These are phyloP conservation scores for Gymnogyps californianus DNA, from an alignment of 2,113 vertebrate genomes.

Conservation along the genomic window DNA sequence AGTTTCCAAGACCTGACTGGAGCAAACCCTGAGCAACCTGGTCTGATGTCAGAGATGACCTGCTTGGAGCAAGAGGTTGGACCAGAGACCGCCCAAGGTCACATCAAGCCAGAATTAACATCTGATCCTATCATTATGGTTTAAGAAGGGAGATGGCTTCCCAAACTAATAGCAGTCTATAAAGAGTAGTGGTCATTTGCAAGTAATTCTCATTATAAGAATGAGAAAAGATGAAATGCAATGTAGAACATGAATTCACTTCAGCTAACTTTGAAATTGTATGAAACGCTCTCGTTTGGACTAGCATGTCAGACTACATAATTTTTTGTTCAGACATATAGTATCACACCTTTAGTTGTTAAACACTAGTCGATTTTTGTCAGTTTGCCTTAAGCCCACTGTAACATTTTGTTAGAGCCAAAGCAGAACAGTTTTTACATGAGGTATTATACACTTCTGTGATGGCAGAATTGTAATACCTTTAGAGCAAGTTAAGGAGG, in stretches of 20 bases:
- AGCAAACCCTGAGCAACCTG: background rate
- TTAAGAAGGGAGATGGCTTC: background rate
- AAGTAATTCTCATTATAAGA: background rate
- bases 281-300: background rate
- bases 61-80: background rate
- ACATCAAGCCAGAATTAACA: background rate
- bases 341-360: background rate
- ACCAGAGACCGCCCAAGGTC: background rate
- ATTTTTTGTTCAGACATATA: background rate
- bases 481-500: background rate
- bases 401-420: background rate
- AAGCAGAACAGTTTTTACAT: background rate
- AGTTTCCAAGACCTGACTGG: background rate
- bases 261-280: background rate
- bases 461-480: background rate
- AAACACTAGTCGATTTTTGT: background rate
- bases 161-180: background rate
- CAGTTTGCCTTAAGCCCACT: background rate
- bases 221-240: background rate
- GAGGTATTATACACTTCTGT: background rate
- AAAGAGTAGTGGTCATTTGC: background rate
- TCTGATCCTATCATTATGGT: background rate
- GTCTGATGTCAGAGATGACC: background rate
- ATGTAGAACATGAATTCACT: background rate
- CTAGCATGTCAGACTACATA: background rate